phyloP scores from a whole-genome alignment of 2,888 invertebrate species.

The Pachycephus smyrnensis region DNA sequence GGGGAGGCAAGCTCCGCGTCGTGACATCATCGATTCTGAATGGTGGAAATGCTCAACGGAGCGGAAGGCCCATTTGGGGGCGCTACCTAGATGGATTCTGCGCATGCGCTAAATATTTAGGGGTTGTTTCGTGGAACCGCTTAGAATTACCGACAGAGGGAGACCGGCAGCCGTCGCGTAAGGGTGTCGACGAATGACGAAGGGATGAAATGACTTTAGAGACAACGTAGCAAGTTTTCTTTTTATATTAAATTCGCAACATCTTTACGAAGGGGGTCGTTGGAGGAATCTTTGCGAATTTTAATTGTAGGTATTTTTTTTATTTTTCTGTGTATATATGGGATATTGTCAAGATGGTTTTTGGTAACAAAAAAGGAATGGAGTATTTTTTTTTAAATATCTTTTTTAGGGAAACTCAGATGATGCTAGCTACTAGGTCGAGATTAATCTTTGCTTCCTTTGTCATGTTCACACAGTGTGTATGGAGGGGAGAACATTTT shows the following conservation, averaged over 20 bases:
- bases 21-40: conserved; percentile 67
- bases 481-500: neutral
- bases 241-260: neutral
- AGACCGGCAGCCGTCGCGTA: conserved; percentile 38
- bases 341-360: neutral
- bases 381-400: too few species aligned
- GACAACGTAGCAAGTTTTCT: neutral
- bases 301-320: too few species aligned
- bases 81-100: conserved; percentile 42
- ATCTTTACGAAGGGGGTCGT: neutral
- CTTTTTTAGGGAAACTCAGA: too few species aligned
- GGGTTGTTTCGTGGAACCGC: conserved; percentile 18
- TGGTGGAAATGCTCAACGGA: conserved; percentile 65
- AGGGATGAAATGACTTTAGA: neutral
- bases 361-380: neutral
- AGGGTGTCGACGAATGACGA: neutral
- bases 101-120: conserved; percentile 41
- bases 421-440: neutral
- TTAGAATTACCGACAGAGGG: conserved; percentile 44
- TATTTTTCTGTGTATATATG: too few species aligned
- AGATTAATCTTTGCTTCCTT: neutral
- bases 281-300: too few species aligned
- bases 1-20: conserved; percentile 49
- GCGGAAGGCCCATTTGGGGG: conserved; percentile 66
- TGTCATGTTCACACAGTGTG: neutral